A percentile compares a stretch with the other conserved stretches of the same genome.
Evolutionary conservation across 2,888 invertebrate species (phyloP).

Genomic region (Callyntrura guangdongensis): DNA sequence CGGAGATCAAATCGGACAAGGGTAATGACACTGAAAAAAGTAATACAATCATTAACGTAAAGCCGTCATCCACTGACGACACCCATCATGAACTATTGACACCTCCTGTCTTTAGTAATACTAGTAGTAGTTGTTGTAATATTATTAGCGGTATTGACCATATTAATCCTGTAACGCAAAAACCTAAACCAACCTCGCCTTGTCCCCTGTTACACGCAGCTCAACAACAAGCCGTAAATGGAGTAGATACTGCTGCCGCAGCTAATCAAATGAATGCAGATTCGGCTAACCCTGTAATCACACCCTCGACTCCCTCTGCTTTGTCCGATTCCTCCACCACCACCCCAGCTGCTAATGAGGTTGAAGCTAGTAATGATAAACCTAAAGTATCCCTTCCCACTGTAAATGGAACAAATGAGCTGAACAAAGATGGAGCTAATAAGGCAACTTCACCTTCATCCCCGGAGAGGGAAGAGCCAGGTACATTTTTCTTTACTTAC

Average conservation of each 20-base stretch:
- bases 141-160: conserved; percentile 36
- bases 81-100: conserved; percentile 38
- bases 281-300: conserved; percentile 74
- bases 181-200: conserved; percentile 43
- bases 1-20: conserved; percentile 70
- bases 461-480: conserved; percentile 74
- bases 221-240: conserved; percentile 66
- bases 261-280: conserved; percentile 70
- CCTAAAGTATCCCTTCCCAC: conserved; percentile 61
- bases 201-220: conserved; percentile 53
- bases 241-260: conserved; percentile 71
- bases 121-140: conserved; percentile 36
- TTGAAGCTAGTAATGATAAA: conserved; percentile 65
- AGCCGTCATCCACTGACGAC: neutral
- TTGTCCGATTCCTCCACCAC: conserved; percentile 70
- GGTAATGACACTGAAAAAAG: conserved; percentile 68
- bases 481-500: conserved; percentile 65
- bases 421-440: conserved; percentile 62
- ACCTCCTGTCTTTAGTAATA: neutral
- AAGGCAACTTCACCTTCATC: conserved; percentile 62
- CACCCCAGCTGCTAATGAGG: conserved; percentile 61
- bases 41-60: conserved; percentile 50
- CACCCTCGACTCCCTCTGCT: conserved; percentile 70
- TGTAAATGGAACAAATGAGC: conserved; percentile 72
- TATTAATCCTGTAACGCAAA: conserved; percentile 62